These are phyloP conservation scores for Streptopelia turtur DNA, from an alignment of 2,797 vertebrate species.

Conservation along the genomic window DNA sequence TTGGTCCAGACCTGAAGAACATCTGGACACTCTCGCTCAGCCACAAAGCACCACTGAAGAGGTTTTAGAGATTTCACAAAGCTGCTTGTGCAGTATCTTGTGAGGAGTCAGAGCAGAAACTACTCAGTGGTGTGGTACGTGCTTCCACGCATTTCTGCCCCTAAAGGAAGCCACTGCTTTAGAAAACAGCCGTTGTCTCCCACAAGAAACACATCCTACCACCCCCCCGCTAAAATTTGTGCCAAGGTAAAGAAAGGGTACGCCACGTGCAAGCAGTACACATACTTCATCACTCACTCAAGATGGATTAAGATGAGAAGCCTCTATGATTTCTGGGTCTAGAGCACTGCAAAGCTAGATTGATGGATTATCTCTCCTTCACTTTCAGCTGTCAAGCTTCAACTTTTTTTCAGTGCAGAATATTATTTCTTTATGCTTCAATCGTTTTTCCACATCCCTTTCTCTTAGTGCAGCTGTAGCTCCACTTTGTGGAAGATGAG, in stretches of 20 bases:
- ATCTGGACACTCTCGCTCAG: neutral
- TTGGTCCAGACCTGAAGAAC: neutral
- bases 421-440: constrained; percentile 34
- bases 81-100: neutral
- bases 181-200: constrained; percentile 2
- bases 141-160: accelerated
- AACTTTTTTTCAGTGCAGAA: constrained; percentile 47
- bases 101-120: neutral
- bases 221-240: neutral
- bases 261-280: neutral
- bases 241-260: constrained; percentile 12
- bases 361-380: constrained; percentile 59
- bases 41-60: neutral
- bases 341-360: constrained; percentile 18
- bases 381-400: constrained; percentile 56
- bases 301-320: constrained; percentile 63
- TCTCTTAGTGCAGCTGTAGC: constrained; percentile 72
- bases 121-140: accelerated
- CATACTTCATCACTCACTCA: constrained; percentile 3
- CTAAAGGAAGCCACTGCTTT: neutral
- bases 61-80: neutral
- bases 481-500: constrained; percentile 78
- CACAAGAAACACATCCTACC: neutral
- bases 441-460: neutral
- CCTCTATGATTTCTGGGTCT: constrained; percentile 50